Percentiles rank a stretch among this genome's conserved stretches.
phyloP scores from a whole-genome alignment of 2,888 invertebrate species.

The Tiliacea citrago region DNA sequence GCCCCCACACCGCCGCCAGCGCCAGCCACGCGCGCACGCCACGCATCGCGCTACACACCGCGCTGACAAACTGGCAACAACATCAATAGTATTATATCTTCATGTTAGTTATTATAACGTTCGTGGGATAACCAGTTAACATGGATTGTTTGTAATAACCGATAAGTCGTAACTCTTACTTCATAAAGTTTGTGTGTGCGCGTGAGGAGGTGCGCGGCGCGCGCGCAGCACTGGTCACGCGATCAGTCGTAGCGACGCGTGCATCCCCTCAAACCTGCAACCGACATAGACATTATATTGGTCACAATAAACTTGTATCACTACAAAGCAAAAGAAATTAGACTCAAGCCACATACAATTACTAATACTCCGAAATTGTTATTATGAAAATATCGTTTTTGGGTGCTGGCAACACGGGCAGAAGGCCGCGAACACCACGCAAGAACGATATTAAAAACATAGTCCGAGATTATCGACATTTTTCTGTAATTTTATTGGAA shows the following conservation, averaged over 20 bases:
- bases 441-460: too few species aligned
- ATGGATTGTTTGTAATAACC: too few species aligned
- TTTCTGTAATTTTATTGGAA: too few species aligned
- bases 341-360: too few species aligned
- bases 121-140: too few species aligned
- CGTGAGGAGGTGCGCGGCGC: constrained; percentile 51
- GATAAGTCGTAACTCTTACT: constrained; percentile 23
- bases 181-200: constrained; percentile 58
- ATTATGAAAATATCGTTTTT: too few species aligned
- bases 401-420: too few species aligned
- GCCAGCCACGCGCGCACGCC: constrained; percentile 61
- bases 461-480: too few species aligned
- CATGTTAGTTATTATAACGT: background rate
- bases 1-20: constrained; percentile 57
- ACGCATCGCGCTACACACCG: constrained; percentile 60
- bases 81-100: background rate
- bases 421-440: too few species aligned
- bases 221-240: constrained; percentile 48
- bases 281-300: too few species aligned
- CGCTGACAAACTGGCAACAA: constrained; percentile 47
- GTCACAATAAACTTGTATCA: background rate
- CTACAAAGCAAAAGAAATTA: background rate
- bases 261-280: constrained; percentile 34
- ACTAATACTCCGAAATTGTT: too few species aligned
- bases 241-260: constrained; percentile 18